Evolutionary conservation across 30 jellyfish, hydroid and myxozoan genomes (phyloP).

Genomic region (Nemopilema nomurai): DNA sequence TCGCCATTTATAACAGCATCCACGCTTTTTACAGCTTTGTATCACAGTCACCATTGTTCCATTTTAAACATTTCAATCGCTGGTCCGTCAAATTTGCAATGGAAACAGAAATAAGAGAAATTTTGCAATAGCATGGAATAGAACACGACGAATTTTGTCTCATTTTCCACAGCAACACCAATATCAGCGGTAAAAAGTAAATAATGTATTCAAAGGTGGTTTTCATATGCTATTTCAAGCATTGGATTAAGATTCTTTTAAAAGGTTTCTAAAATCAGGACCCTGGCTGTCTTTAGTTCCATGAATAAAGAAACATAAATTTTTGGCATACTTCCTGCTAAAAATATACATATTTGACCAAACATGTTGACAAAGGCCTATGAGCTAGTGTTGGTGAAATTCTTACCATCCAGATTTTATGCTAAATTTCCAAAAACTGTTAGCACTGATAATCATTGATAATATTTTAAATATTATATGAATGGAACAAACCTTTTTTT

Average conservation of each 20-base stretch:
- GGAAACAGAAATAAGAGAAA: constrained; percentile 24
- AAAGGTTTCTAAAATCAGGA: background rate
- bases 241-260: background rate
- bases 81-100: constrained; percentile 4
- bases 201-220: background rate
- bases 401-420: background rate
- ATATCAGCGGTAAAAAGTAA: background rate
- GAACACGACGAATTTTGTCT: constrained; percentile 23
- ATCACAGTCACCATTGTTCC: constrained; percentile 27
- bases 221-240: background rate
- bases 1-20: constrained; percentile 9
- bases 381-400: background rate
- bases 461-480: background rate
- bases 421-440: background rate
- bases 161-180: background rate
- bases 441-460: background rate
- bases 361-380: background rate
- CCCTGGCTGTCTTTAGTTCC: background rate
- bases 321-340: background rate
- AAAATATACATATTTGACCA: background rate
- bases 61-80: background rate
- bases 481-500: background rate
- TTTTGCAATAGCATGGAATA: constrained; percentile 11
- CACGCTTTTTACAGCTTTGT: constrained; percentile 11
- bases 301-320: background rate